Evolutionary conservation across 2,888 invertebrate species (phyloP).

Genomic region (Megalurothrips usitatus): DNA sequence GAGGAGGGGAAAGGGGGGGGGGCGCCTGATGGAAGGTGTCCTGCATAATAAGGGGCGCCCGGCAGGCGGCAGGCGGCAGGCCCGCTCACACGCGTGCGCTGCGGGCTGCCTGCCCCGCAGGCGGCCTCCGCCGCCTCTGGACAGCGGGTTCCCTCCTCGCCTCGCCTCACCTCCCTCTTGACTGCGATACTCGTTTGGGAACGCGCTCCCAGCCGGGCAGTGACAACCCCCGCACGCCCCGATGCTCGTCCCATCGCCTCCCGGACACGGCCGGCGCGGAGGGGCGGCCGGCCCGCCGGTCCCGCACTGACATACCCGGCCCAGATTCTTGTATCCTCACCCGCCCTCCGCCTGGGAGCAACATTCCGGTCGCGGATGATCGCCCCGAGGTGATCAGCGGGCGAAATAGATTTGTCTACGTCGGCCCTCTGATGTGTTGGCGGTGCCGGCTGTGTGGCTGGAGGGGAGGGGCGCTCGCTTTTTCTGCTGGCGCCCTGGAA

Average conservation of each 20-base stretch:
- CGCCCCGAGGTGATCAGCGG: conserved; percentile 4
- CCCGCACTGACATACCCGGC: too few relatives aligned
- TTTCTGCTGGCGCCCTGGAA: background rate
- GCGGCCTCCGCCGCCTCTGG: background rate
- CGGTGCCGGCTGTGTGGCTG: background rate
- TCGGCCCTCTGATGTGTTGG: background rate
- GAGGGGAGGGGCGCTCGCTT: background rate
- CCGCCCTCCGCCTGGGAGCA: too few relatives aligned
- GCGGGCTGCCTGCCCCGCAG: background rate
- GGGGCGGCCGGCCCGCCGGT: background rate
- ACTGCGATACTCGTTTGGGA: too few relatives aligned
- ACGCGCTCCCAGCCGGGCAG: too few relatives aligned
- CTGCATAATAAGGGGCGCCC: background rate
- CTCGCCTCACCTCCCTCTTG: background rate
- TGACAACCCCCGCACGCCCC: background rate
- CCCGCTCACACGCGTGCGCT: background rate
- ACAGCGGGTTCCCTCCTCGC: background rate
- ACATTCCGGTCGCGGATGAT: background rate
- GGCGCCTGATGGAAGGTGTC: background rate
- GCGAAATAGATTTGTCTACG: conserved; percentile 20
- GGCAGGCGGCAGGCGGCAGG: background rate
- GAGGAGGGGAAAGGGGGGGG: background rate
- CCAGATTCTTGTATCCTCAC: too few relatives aligned
- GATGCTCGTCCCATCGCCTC: background rate
- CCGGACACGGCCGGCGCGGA: background rate